Conservation (phyloP, 2,113 vertebrate genomes). For the Chelonoidis abingdonii region DNA sequence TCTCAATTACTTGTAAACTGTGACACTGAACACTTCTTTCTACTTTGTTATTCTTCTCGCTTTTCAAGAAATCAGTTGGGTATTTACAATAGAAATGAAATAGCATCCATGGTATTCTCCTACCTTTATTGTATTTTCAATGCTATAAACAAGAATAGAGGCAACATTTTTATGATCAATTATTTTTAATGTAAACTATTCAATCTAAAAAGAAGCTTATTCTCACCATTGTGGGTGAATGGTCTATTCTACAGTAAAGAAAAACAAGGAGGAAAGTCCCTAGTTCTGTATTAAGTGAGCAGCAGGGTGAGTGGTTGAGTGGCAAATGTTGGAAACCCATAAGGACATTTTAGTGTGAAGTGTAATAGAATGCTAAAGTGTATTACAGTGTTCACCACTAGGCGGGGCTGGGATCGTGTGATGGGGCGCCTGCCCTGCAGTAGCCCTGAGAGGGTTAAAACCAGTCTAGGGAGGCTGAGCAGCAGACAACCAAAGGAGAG, state of each 20-base stretch:
- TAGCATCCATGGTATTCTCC: not conserved
- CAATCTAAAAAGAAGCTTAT: not conserved
- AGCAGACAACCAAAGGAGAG: too few species aligned
- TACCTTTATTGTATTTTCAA: not conserved
- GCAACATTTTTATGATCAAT: not conserved
- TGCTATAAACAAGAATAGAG: not conserved
- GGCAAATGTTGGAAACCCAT: not conserved
- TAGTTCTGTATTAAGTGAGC: not conserved
- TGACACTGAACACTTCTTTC: not conserved
- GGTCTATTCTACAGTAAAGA: not conserved
- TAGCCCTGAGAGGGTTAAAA: too few species aligned
- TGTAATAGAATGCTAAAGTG: not conserved
- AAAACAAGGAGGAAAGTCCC: not conserved
- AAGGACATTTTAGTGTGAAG: not conserved
- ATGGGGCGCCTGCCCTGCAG: too few species aligned
- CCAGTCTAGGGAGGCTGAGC: too few species aligned
- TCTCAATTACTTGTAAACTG: not conserved
- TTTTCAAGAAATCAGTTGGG: not conserved
- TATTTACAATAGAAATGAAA: not conserved
- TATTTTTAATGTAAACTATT: not conserved
- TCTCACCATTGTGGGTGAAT: not conserved
- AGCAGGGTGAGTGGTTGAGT: not conserved
- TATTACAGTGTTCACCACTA: not conserved
- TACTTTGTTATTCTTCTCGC: not conserved
- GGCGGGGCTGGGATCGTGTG: not conserved